Conservation (phyloP, 2,797 vertebrate species). For the Chromis chromis region DNA sequence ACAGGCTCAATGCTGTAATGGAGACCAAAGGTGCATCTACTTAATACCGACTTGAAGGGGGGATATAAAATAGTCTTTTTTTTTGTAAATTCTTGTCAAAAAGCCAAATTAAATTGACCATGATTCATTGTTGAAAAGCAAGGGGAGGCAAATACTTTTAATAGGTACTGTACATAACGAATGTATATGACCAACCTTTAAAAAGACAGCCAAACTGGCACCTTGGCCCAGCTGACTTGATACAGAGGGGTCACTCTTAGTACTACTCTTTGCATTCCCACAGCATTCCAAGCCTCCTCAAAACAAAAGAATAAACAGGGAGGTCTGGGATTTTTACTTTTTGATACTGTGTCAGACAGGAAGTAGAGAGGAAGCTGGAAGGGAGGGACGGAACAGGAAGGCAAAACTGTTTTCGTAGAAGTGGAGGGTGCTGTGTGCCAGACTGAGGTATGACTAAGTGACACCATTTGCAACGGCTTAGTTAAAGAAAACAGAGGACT, state of each 20-base stretch:
- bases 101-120: too few relatives aligned
- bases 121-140: too few relatives aligned
- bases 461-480: slow-evolving; percentile 41
- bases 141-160: too few relatives aligned
- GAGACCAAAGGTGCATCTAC: too few relatives aligned
- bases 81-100: too few relatives aligned
- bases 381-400: slow-evolving; percentile 76
- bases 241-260: slow-evolving; percentile 1
- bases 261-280: background rate
- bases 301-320: slow-evolving; percentile 56
- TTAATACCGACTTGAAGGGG: too few relatives aligned
- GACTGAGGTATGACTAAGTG: slow-evolving; percentile 25
- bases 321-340: slow-evolving; percentile 61
- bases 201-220: background rate
- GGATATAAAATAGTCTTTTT: too few relatives aligned
- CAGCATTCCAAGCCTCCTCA: slow-evolving; percentile 34
- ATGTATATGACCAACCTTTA: background rate
- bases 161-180: too few relatives aligned
- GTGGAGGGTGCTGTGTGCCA: slow-evolving; percentile 60
- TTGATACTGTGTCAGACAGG: slow-evolving; percentile 78
- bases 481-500: slow-evolving; percentile 10
- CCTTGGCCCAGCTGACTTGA: background rate
- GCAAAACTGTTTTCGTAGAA: slow-evolving; percentile 66
- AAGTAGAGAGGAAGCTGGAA: slow-evolving; percentile 75
- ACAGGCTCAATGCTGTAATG: too few relatives aligned